Evolutionary conservation across 37 sponge, comb jelly and placozoan species (phyloP), one percentile per base, ranked within the genome.

Genomic region (Hexactinellida sp.): DNA sequence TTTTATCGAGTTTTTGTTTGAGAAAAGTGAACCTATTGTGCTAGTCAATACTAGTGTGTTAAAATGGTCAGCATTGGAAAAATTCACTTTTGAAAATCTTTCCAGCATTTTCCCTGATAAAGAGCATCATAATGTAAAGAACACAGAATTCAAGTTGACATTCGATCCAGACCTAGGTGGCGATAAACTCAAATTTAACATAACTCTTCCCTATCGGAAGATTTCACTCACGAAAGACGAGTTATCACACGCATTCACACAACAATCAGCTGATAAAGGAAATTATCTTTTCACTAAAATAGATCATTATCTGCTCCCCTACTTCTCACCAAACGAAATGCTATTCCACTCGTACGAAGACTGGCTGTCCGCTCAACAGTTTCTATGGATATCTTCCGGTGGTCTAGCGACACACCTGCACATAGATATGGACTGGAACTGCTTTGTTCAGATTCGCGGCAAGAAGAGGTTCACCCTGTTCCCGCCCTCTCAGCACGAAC

Each of bases 351-450:
- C 92, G 3, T 32, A 87, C 3, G 55, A 84, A 36, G 95, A 95
- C 84, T 39, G 51, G 38, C 25, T 86, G 23, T 55, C 87, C 1
- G 54, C 37, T 37, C 91, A 84, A 28, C 95, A 95, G 85, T 95
- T 93, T 84, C 38, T 95, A 38, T 95, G 95, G 95, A 85, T 95
- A 37, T 95, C 95, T 7, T 95, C 95, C 0, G 37, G 92, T 30
- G 92, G 93, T 1, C 91, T 95, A 94, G 91, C 93, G 82, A 95
- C 95, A 0, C 95, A 95, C 82, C 83, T 82, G 13, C 95, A 95
- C 54, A 93, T 95, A 87, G 95, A 95, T 84, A 94, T 93, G 54
- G 95, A 95, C 85, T 93, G 85, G 83, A 95, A 95, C 82, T 84
- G 91, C 76, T 95, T 93, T 85, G 91, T 93, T 0, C 95, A 95